These are phyloP conservation scores for Siderastrea radians DNA, from an alignment of 92 coral and sea anemone genomes.

Conservation along the genomic window DNA sequence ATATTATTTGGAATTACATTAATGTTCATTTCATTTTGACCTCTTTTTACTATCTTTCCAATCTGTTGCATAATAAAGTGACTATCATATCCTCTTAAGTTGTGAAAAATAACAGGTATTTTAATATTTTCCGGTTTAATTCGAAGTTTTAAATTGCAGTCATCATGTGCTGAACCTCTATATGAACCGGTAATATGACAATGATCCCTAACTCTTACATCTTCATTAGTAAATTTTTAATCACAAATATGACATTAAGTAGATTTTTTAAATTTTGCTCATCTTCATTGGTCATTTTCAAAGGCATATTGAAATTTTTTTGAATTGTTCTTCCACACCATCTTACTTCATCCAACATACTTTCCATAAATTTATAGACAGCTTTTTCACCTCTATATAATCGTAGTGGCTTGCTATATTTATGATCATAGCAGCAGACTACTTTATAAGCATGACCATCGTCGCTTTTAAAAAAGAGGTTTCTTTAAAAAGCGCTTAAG, in stretches of 20 bases:
- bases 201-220: not conserved
- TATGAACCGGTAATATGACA: not conserved
- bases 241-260: not conserved
- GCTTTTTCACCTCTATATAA: no score
- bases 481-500: no score
- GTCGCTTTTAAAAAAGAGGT: no score
- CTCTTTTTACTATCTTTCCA: not conserved
- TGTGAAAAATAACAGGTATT: not conserved
- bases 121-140: not conserved
- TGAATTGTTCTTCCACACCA: no score
- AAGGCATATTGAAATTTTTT: no score
- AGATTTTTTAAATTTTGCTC: not conserved
- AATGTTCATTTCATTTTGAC: not conserved
- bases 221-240: not conserved
- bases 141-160: not conserved
- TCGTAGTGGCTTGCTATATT: not conserved
- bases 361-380: no score
- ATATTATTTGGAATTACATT: constrained; percentile 33
- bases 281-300: not conserved
- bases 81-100: not conserved
- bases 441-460: no score
- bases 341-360: no score
- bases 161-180: not conserved
- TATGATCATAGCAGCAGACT: no score
- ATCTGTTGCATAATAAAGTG: not conserved